Percentiles rank a stretch among this genome's conserved stretches.
Conservation (phyloP, 2,888 invertebrate species). For the Rugalucina vietnamica region DNA sequence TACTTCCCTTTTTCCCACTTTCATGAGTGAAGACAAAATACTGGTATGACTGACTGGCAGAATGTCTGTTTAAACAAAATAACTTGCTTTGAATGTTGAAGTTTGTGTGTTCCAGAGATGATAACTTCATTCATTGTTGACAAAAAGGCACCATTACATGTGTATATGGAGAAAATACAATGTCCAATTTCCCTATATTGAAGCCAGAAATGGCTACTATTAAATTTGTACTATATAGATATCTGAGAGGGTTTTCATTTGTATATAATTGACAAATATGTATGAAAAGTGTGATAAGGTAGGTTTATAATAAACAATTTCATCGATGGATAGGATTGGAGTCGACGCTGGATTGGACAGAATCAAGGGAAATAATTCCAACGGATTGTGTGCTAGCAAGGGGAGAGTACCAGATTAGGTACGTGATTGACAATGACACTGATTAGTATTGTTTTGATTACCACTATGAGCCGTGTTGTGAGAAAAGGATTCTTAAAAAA, state of each 20-base stretch:
- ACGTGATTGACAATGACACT: slow-evolving; percentile 14
- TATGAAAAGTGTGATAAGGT: neutral
- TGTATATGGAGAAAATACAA: neutral
- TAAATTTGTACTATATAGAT: neutral
- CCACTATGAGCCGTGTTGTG: no score
- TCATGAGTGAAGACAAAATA: no score
- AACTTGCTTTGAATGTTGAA: neutral
- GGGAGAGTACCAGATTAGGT: slow-evolving; percentile 8
- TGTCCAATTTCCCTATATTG: neutral
- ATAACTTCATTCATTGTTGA: neutral
- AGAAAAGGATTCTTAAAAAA: no score
- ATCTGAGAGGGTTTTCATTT: neutral
- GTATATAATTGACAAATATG: neutral
- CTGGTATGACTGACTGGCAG: neutral
- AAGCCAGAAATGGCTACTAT: neutral
- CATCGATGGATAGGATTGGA: neutral
- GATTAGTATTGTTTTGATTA: neutral
- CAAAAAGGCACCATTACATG: neutral
- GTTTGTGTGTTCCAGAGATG: neutral
- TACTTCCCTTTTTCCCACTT: no score
- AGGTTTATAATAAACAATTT: neutral
- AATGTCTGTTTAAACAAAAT: neutral
- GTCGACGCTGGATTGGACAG: neutral
- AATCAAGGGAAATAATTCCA: neutral
- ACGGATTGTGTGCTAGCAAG: neutral